These are phyloP conservation scores for Lepus americanus DNA, from an alignment of 2,113 vertebrate genomes.

Conservation along the genomic window DNA sequence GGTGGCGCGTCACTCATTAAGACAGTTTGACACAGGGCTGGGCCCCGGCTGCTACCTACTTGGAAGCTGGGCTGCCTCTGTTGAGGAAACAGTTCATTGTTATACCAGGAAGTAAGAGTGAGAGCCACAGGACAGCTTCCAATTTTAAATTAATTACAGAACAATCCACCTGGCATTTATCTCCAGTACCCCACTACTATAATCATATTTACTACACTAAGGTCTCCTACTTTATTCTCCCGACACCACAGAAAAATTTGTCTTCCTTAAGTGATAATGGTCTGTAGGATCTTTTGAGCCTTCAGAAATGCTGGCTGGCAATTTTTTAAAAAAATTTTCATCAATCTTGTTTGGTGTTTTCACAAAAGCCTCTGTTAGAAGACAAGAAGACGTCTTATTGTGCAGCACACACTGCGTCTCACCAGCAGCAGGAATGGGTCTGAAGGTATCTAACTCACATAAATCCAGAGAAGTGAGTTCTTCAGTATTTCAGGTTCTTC, in stretches of 20 bases:
- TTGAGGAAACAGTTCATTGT: neutral
- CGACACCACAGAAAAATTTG: conserved; percentile 71
- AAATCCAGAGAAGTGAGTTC: conserved; percentile 58
- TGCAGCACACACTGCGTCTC: conserved; percentile 57
- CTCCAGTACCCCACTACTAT: conserved; percentile 51
- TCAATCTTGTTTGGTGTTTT: conserved; percentile 84
- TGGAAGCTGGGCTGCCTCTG: rapidly evolving
- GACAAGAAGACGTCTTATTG: conserved; percentile 1
- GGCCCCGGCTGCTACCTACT: neutral
- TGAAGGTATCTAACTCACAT: conserved; percentile 74
- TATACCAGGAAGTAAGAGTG: neutral
- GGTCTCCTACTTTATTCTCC: conserved; percentile 26
- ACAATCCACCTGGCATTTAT: conserved; percentile 69
- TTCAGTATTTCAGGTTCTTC: conserved; percentile 67
- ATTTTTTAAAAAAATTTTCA: conserved; percentile 77
- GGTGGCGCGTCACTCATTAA: neutral
- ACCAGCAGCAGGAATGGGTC: neutral
- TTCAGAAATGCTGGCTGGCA: conserved; percentile 84
- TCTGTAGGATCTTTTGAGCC: conserved; percentile 83
- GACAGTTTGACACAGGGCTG: neutral
- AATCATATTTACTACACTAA: neutral
- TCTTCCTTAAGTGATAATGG: conserved; percentile 86
- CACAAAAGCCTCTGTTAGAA: conserved; percentile 69
- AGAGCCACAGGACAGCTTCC: neutral
- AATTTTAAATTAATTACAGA: conserved; percentile 70